Base-by-base conservation (phyloP, 1,140 invertebrate species). In the Sinonovacula constricta region DNA sequence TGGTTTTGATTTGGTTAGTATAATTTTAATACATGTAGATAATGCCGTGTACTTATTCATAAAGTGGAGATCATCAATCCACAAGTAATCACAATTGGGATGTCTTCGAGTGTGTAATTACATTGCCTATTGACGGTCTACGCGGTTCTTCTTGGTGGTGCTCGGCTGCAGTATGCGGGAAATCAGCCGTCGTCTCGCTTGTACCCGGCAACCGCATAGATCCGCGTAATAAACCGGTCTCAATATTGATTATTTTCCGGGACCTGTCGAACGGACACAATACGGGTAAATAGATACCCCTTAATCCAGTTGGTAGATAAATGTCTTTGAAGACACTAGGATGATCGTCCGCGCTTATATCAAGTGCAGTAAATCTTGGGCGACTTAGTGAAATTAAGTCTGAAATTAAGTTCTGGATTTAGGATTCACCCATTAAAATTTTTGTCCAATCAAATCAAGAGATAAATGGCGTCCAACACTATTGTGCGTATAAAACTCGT, bases 191-290 rank as follows among this genome's bases (percentile, higher is more conserved):
- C 59, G 30, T 63, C 60, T 74, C 28, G 39, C 59, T 34, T 3
- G 12, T 7, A 31, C 72, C 5, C 39, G 60, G 72, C 72, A 76
- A 76, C 72, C 45, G n/a, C 18, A 39, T 12, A 36, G 34, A 51
- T 18, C 49, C 45, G 45, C 45, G 72, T 67, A 66, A 76, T 76
- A 76, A 76, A 76, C 54, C 60, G 39, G n/a, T 45, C 18, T 45
- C 39, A 45, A 45, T 45, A 45, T 45, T 45, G 39, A 45, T 45
- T 45, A 45, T 45, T 45, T 45, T 45, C 7, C 39, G 18, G 39
- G 18, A 18, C 39, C 7, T 7, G 18, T 45, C 18, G 18, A 10
- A 10, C 39, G 39, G 39, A 45, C 39, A 45, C 39, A 45, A 45
- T 45, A 18, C 39, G 7, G 7, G 39, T 45, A 45, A 45, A 45